Conservation (phyloP, 2,797 vertebrate species). For the Hippopotamyrus pictus region DNA sequence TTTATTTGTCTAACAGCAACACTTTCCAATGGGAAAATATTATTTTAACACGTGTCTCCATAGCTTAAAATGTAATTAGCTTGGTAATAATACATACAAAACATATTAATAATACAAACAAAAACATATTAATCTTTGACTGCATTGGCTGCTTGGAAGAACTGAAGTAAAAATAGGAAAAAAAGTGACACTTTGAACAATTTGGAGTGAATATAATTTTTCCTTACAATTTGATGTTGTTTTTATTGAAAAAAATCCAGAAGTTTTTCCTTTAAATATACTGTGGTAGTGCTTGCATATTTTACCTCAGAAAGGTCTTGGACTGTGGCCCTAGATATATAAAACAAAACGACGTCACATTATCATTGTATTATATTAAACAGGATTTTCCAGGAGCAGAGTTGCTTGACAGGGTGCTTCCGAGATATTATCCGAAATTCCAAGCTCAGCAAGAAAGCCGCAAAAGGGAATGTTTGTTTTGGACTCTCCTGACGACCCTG, state of each 20-base stretch:
- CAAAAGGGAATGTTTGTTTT: constrained; percentile 60
- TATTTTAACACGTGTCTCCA: not conserved
- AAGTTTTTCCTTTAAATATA: not conserved
- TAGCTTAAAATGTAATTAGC: not conserved
- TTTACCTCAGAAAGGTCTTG: not conserved
- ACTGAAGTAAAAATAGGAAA: not conserved
- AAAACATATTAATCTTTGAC: not conserved
- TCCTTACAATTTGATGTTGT: not conserved
- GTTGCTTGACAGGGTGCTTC: constrained; percentile 57
- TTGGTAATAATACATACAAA: not conserved
- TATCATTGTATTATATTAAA: constrained; percentile 60
- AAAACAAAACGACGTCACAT: constrained; percentile 23
- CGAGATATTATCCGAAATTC: constrained; percentile 60
- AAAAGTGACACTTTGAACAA: not conserved
- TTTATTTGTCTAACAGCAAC: not conserved
- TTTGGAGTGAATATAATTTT: not conserved
- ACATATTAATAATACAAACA: too few relatives aligned
- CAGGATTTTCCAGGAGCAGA: constrained; percentile 64
- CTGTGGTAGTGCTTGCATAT: not conserved
- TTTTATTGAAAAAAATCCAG: not conserved
- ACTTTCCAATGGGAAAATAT: not conserved
- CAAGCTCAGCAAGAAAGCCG: constrained; percentile 52
- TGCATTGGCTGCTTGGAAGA: not conserved
- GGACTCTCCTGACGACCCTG: constrained; percentile 48
- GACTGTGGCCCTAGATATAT: not conserved